Percentiles rank a stretch among this genome's conserved stretches.
Evolutionary conservation across 1,140 invertebrate genomes (phyloP).

Genomic region (Caenorhabditis latens): DNA sequence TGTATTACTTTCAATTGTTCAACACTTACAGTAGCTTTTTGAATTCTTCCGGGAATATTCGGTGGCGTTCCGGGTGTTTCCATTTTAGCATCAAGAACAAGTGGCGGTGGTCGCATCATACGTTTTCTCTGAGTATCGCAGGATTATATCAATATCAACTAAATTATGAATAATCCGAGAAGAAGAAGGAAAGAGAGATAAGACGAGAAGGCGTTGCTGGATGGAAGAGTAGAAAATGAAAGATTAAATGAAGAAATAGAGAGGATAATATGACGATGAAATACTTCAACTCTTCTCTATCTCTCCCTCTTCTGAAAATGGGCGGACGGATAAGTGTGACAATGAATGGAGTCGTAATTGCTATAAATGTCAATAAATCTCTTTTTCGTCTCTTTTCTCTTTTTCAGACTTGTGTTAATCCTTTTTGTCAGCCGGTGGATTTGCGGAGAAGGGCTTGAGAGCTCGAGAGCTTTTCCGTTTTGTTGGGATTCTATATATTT

Average conservation of each 20-base stretch:
- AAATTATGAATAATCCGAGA: conserved; percentile 43
- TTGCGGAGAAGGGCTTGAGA: neutral
- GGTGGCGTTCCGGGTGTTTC: conserved; percentile 34
- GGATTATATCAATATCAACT: conserved; percentile 33
- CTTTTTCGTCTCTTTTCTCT: neutral
- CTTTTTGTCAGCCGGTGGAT: neutral
- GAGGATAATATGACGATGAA: neutral
- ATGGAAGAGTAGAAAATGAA: neutral
- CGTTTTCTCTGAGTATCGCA: neutral
- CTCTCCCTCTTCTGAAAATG: neutral
- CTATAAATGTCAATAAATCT: neutral
- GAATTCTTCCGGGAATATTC: conserved; percentile 27
- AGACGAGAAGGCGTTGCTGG: no score
- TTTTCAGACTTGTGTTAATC: neutral
- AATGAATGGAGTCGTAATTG: conserved; percentile 31
- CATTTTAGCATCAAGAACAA: conserved; percentile 13
- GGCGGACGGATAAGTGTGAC: neutral
- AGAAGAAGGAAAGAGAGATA: neutral
- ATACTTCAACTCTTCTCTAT: neutral
- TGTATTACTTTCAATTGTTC: neutral
- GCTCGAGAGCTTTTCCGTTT: neutral
- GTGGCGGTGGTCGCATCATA: conserved; percentile 40
- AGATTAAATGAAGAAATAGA: conserved; percentile 7
- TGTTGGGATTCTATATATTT: no score
- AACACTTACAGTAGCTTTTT: conserved; percentile 7